phyloP scores from a whole-genome alignment of 1,140 invertebrate species.

The Heliconius himera region DNA sequence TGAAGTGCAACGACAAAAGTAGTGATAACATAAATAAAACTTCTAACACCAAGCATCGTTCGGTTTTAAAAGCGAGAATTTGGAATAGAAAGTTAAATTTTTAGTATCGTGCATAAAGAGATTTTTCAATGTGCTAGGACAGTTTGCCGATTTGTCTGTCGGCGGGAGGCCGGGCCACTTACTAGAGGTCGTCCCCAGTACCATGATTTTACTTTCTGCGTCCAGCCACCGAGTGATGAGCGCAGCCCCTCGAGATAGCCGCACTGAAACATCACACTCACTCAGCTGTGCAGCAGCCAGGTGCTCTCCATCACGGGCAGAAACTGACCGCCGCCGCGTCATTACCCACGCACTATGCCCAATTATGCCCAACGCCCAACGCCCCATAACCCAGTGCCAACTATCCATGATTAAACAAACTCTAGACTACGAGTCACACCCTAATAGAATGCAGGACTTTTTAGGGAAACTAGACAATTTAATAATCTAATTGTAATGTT shows the following conservation, averaged over 20 bases:
- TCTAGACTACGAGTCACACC: conserved; percentile 28
- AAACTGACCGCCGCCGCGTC: conserved; percentile 11
- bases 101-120: conserved; percentile 75
- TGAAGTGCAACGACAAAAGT: conserved; percentile 70
- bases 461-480: conserved; percentile 32
- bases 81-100: conserved; percentile 60
- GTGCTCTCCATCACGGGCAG: conserved; percentile 30
- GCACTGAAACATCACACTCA: conserved; percentile 86
- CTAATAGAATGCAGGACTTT: conserved; percentile 34
- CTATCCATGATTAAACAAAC: conserved; percentile 30
- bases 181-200: conserved; percentile 97
- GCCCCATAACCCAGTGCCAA: conserved; percentile 25
- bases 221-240: conserved; percentile 94
- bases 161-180: conserved; percentile 84
- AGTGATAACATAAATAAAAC: conserved; percentile 71
- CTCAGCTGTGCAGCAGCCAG: conserved; percentile 60
- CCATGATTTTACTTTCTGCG: conserved; percentile 96
- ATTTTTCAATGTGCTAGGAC: conserved; percentile 77
- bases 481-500: conserved; percentile 33
- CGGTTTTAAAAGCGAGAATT: conserved; percentile 71
- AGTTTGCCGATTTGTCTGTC: conserved; percentile 67
- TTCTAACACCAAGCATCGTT: conserved; percentile 76
- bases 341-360: conserved; percentile 4
- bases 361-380: neutral
- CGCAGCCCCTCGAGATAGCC: conserved; percentile 95